Evolutionary conservation across 2,797 vertebrate species (phyloP), one percentile per base, ranked within the genome.

Genomic region (Tokudaia muenninki): DNA sequence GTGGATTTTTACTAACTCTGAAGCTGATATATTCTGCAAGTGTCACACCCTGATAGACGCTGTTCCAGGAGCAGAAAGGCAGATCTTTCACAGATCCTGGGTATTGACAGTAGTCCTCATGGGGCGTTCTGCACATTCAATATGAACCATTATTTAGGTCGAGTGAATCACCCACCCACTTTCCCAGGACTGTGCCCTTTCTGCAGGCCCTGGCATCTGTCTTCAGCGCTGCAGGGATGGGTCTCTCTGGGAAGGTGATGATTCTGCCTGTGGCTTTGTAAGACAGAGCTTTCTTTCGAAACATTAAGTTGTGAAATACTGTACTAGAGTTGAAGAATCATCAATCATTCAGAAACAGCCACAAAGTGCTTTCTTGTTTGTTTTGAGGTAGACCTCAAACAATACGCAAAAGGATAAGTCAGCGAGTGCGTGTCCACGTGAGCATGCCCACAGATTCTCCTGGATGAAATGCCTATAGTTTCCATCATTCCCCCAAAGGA

Each of bases 11-110:
- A 24, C 13, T n/a, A 21, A 22, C 65, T 77, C 77, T 81, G 37
- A 26, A 7, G 21, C 47, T 9, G 50, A 31, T 9, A 1, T 0
- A 3, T 1, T n/a, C 34, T 72, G 0, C 7, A 29, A 16, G 24
- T 41, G 47, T 61, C 81, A 0, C 9, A 41, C 3, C 1, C 34
- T 10, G 17, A 19, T 2, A 10, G 34, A 75, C 1, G 2, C 7
- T 21, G 47, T 5, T 75, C n/a, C 26, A 1, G 0, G 37, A 63
- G 29, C 2, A 19, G 55, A 82, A 17, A 88, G 86, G 63, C 79
- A 52, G 11, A n/a, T 17, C 41, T 24, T 41, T 26, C 90, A 26
- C 5, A 1, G 41, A 31, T 2, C 44, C 22, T 26, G 29, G 2
- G 47, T 13, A 22, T 44, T 10, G 70, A 16, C 31, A 14, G 14